phyloP scores from a whole-genome alignment of 2,797 vertebrate species.

The Galaxias olidus region DNA sequence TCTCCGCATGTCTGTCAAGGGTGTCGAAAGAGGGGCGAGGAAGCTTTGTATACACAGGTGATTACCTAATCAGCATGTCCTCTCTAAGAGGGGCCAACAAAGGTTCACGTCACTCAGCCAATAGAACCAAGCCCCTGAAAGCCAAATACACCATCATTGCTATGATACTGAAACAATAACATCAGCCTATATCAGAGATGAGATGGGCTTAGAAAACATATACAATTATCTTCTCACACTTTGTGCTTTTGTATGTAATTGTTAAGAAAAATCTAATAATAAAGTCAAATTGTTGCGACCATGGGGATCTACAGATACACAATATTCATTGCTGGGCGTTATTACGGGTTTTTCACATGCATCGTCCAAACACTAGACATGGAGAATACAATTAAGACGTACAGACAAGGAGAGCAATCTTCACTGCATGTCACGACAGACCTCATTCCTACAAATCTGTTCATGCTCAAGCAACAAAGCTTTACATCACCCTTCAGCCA shows the following conservation, averaged over 20 bases:
- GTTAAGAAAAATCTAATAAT: too few species aligned
- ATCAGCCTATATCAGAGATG: conserved; percentile 27
- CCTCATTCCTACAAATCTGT: conserved; percentile 60
- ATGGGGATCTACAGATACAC: too few species aligned
- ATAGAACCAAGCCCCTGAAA: conserved; percentile 46
- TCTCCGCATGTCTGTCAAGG: conserved; percentile 66
- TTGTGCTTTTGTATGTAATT: not conserved
- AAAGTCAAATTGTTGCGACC: too few species aligned
- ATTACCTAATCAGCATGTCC: conserved; percentile 79
- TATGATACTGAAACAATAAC: conserved; percentile 53
- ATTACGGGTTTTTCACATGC: too few species aligned
- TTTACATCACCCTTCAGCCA: conserved; percentile 68
- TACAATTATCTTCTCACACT: not conserved
- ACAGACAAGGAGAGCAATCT: conserved; percentile 47
- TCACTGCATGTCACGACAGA: conserved; percentile 63
- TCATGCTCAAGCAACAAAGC: conserved; percentile 60
- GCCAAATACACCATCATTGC: conserved; percentile 59
- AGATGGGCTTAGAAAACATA: not conserved
- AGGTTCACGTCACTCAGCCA: conserved; percentile 75
- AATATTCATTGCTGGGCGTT: too few species aligned
- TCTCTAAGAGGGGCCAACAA: conserved; percentile 67
- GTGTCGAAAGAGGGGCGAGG: conserved; percentile 53
- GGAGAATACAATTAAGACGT: conserved; percentile 5
- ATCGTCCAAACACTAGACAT: too few species aligned
- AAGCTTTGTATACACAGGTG: conserved; percentile 79